These are phyloP conservation scores for Drosophila atroscutellata DNA, from an alignment of 2,888 invertebrate genomes.

Conservation along the genomic window DNA sequence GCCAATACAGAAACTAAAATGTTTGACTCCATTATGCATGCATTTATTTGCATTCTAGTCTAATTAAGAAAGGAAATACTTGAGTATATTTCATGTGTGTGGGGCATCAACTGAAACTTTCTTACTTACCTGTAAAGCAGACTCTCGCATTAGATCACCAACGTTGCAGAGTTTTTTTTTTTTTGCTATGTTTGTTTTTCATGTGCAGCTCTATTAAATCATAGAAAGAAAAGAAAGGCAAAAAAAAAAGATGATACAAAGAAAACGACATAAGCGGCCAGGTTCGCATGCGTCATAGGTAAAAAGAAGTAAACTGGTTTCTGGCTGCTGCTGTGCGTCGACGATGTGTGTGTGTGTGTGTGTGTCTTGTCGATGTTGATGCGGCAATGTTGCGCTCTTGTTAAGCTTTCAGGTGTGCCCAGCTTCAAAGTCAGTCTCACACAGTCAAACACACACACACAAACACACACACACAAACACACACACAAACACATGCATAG, in stretches of 20 bases:
- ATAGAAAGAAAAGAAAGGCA: slow-evolving; percentile 25
- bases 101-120: not conserved
- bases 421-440: slow-evolving; percentile 31
- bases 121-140: not conserved
- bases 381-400: slow-evolving; percentile 76
- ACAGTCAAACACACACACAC: slow-evolving; percentile 9
- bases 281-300: slow-evolving; percentile 71
- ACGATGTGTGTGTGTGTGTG: not conserved
- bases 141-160: slow-evolving; percentile 7
- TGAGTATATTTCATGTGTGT: not conserved
- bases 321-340: slow-evolving; percentile 7
- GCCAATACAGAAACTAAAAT: not conserved
- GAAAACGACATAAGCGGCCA: slow-evolving; percentile 24
- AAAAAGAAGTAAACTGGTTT: slow-evolving; percentile 61
- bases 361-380: slow-evolving; percentile 35
- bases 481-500: not conserved
- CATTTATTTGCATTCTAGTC: not conserved
- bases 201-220: slow-evolving; percentile 39
- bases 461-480: not conserved
- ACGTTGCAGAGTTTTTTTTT: not conserved
- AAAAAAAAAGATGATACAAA: slow-evolving; percentile 9
- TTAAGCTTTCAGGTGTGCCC: slow-evolving; percentile 68
- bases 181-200: not conserved
- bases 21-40: not conserved
- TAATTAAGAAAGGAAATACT: not conserved